A percentile compares a stretch with the other conserved stretches of the same genome.
Evolutionary conservation across 2,888 invertebrate genomes (phyloP).

Genomic region (Sylvicola fuscatus): DNA sequence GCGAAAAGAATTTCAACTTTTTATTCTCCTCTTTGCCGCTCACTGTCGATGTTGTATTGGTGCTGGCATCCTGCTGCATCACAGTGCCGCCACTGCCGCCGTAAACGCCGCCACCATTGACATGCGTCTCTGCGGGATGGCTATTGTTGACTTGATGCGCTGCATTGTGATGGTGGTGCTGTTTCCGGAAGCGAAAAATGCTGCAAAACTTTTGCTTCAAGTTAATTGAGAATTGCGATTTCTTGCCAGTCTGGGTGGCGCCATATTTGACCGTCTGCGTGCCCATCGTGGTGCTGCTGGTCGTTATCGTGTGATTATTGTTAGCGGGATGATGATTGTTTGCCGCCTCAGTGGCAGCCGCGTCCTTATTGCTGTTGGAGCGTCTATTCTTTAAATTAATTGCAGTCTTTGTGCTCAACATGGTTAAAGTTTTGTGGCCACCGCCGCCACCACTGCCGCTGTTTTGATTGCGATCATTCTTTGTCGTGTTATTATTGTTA

Average conservation of each 20-base stretch:
- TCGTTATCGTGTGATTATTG: conserved; percentile 6
- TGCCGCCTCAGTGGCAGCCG: conserved; percentile 10
- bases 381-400: conserved; percentile 37
- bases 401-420: not conserved
- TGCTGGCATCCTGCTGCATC: too few species aligned
- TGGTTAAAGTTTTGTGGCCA: not conserved
- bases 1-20: conserved; percentile 35
- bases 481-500: conserved; percentile 2
- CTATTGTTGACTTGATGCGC: conserved; percentile 12
- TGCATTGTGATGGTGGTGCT: conserved; percentile 15
- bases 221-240: conserved; percentile 44
- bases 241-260: conserved; percentile 29
- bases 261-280: conserved; percentile 5
- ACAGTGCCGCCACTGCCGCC: too few species aligned
- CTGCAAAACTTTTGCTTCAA: conserved; percentile 71
- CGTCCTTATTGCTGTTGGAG: conserved; percentile 25
- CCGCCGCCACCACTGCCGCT: not conserved
- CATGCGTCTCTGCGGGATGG: conserved; percentile 7
- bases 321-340: conserved; percentile 3
- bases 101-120: too few species aligned
- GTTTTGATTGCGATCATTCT: conserved; percentile 11
- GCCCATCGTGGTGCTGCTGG: conserved; percentile 1
- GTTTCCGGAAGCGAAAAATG: conserved; percentile 50
- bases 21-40: conserved; percentile 17
- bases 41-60: not conserved